Base-by-base conservation (phyloP, 2,797 vertebrate species). In the Neosilurus hyrtlii region DNA sequence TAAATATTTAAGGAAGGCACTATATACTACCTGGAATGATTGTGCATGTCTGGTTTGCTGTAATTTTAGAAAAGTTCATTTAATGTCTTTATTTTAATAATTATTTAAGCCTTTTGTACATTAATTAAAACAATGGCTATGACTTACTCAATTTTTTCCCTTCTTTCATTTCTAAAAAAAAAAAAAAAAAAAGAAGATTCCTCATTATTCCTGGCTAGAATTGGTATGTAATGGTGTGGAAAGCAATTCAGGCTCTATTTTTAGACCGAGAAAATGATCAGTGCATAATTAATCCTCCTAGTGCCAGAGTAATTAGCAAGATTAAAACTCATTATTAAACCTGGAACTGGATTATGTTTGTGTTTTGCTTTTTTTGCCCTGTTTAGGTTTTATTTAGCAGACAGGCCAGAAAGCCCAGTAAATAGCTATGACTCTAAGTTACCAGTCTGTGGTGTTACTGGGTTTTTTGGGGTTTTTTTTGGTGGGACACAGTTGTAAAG, bases 321-420 rank as follows among this genome's bases (percentile, higher is more conserved):
- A 81, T 72, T 73, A 63, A 81, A 52, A 22, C 80, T 81, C 37
- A 51, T 81, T 73, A 81, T 54, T 81, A 73, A 73, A 72, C 43
- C 24, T 73, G 80, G 35, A 62, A 82, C 72, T 82, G 20, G 16
- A 56, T 63, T 54, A 74, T 71, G 67, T 79, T 63, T 68, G 20
- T 10, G 49, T 37, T 79, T 72, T 65, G 6, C n/a, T 80, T 56
- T 81, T 73, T 14, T 26, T 56, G 20, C 43, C 22, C n/a, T 26
- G 63, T 76, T 37, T 71, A 54, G 15, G n/a, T 37, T 52, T 79
- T 26, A 20, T 9, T 52, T n/a, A 51, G 43, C n/a, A 52, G 51
- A 51, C 26, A 52, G n/a, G 22, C 57, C 14, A 10, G 75, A n/a
- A 43, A 62, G 80, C 70, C 74, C 26, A 52, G 49, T 59, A 74